Percentiles rank a stretch among this genome's conserved stretches.
Conservation (phyloP, 2,888 invertebrate genomes). For the Crocallis elinguaria region DNA sequence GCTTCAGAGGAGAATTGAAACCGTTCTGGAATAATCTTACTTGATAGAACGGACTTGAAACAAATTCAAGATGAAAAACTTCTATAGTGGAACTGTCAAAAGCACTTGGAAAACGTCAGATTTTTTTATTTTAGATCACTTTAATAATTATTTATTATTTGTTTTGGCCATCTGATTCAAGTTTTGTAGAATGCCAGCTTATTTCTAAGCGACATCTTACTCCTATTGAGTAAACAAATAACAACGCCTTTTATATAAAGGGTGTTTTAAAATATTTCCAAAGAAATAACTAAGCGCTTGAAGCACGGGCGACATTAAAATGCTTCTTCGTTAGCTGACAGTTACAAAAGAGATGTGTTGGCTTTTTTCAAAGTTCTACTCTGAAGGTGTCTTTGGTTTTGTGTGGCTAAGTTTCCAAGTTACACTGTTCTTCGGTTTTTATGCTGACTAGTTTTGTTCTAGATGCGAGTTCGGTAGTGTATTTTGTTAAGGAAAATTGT, state of each 20-base stretch:
- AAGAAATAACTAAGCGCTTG: background rate
- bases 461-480: conserved; percentile 9
- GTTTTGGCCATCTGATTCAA: too few relatives aligned
- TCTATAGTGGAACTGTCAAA: too few relatives aligned
- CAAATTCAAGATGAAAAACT: too few relatives aligned
- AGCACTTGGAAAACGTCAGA: background rate
- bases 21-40: conserved; percentile 15
- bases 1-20: conserved; percentile 8
- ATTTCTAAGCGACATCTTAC: too few relatives aligned
- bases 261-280: too few relatives aligned
- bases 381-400: conserved; percentile 10
- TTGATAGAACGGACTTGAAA: conserved; percentile 19
- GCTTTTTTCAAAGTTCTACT: conserved; percentile 5
- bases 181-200: too few relatives aligned
- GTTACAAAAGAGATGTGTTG: conserved; percentile 3
- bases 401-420: conserved; percentile 3
- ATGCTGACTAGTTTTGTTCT: conserved; percentile 18
- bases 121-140: too few relatives aligned
- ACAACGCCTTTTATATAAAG: too few relatives aligned
- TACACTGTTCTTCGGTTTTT: conserved; percentile 9
- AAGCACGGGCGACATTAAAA: background rate
- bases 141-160: too few relatives aligned
- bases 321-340: too few relatives aligned
- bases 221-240: too few relatives aligned
- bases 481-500: conserved; percentile 18